Conservation (phyloP, 2,888 invertebrate species). For the Temnothorax unifasciatus region DNA sequence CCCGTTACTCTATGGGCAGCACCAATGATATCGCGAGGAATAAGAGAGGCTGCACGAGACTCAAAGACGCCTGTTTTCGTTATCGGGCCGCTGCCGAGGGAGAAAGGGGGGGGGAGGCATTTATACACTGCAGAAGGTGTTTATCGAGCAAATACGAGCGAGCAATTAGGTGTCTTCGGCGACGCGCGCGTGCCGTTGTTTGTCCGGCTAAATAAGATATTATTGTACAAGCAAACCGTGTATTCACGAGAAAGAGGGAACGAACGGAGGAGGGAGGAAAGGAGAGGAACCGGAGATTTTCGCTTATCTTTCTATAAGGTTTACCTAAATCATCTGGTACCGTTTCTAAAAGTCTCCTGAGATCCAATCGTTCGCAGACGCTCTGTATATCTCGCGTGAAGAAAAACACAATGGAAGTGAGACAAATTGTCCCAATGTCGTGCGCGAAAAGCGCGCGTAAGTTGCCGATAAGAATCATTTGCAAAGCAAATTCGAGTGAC, state of each 20-base stretch:
- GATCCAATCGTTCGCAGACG: background rate
- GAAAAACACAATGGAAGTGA: background rate
- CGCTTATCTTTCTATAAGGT: background rate
- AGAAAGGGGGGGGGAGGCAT: slow-evolving; percentile 16
- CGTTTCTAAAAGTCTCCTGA: background rate
- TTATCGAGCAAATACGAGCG: slow-evolving; percentile 77
- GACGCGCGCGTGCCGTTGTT: slow-evolving; percentile 83
- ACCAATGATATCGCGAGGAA: background rate
- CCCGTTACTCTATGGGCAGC: background rate
- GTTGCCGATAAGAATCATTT: slow-evolving; percentile 35
- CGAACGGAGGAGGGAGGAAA: background rate
- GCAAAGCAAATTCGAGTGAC: slow-evolving; percentile 22
- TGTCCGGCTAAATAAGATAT: slow-evolving; percentile 85
- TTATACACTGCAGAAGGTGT: slow-evolving; percentile 67
- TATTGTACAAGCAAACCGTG: slow-evolving; percentile 68
- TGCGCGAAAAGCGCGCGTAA: background rate
- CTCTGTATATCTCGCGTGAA: background rate
- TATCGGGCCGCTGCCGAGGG: slow-evolving; percentile 25
- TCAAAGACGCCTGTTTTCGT: slow-evolving; percentile 37
- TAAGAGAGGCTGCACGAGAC: slow-evolving; percentile 23
- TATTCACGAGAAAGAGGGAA: background rate
- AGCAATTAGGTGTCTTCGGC: slow-evolving; percentile 76
- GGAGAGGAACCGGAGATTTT: background rate
- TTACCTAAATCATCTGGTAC: background rate
- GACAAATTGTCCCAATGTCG: background rate